Conservation (phyloP, 2,888 invertebrate species). For the Linhomoeus sp. region DNA sequence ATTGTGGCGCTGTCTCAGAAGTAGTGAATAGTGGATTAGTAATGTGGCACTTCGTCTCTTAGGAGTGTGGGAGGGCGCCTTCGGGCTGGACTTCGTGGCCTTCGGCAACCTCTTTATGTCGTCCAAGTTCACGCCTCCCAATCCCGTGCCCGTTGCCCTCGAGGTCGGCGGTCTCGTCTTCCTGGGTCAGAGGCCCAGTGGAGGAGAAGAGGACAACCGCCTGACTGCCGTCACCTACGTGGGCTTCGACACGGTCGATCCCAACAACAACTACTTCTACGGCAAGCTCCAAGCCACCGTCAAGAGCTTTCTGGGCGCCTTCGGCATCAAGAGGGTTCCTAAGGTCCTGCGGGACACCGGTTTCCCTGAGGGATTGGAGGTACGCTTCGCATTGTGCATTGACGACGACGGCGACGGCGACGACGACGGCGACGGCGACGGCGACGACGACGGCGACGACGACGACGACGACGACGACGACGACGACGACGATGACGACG, state of each 20-base stretch:
- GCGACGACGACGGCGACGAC: too few species aligned
- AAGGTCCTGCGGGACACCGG: neutral
- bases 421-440: too few species aligned
- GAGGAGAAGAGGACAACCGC: neutral
- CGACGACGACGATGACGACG: too few species aligned
- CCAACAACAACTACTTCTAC: neutral
- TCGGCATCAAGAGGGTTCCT: neutral
- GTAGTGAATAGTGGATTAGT: too few species aligned
- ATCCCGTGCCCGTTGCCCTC: neutral
- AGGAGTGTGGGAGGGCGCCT: neutral
- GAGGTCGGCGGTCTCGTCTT: neutral
- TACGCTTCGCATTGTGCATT: too few species aligned
- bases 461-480: too few species aligned
- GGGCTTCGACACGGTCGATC: neutral
- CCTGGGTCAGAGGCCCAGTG: neutral
- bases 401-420: too few species aligned
- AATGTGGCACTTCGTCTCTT: too few species aligned
- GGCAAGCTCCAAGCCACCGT: neutral
- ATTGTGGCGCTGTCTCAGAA: too few species aligned
- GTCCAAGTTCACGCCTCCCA: neutral
- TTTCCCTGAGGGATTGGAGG: neutral
- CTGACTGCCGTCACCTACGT: neutral
- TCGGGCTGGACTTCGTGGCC: neutral
- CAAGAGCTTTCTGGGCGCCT: neutral
- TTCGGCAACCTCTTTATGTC: neutral